Conservation (phyloP, 2,888 invertebrate genomes). For the Neria commutata region DNA sequence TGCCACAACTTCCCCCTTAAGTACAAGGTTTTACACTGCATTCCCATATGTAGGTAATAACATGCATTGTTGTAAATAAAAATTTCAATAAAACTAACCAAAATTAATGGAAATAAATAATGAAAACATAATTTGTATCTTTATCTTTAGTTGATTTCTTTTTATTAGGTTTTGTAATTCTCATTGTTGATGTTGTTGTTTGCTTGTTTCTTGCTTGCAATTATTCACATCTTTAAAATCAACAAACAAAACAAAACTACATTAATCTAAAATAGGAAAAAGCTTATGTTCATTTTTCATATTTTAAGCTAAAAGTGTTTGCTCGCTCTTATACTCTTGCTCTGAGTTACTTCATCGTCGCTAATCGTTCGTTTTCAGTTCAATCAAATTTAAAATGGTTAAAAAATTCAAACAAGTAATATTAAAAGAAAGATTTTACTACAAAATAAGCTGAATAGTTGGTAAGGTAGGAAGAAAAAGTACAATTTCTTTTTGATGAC, state of each 20-base stretch:
- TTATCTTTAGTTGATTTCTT: too few species aligned
- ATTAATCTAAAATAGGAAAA: constrained; percentile 3
- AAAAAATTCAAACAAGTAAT: background rate
- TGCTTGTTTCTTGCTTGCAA: too few species aligned
- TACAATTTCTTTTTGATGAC: background rate
- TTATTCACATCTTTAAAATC: background rate
- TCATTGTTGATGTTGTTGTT: too few species aligned
- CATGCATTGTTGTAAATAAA: too few species aligned
- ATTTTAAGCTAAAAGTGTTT: constrained; percentile 1
- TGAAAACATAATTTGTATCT: too few species aligned
- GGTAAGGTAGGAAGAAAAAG: background rate
- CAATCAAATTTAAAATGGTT: constrained; percentile 1
- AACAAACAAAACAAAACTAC: background rate
- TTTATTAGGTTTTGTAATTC: too few species aligned
- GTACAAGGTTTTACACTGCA: constrained; percentile 10
- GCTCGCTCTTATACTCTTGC: background rate
- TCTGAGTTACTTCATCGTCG: constrained; percentile 5
- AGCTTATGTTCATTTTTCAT: background rate
- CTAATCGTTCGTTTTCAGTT: constrained; percentile 10
- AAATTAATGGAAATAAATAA: background rate
- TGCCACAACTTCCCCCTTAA: too few species aligned
- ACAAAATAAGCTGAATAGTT: constrained; percentile 1
- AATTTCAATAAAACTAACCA: background rate
- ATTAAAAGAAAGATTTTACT: constrained; percentile 1
- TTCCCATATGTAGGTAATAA: too few species aligned